Conservation (phyloP, 2,888 invertebrate genomes). For the Eurytoma californica region DNA sequence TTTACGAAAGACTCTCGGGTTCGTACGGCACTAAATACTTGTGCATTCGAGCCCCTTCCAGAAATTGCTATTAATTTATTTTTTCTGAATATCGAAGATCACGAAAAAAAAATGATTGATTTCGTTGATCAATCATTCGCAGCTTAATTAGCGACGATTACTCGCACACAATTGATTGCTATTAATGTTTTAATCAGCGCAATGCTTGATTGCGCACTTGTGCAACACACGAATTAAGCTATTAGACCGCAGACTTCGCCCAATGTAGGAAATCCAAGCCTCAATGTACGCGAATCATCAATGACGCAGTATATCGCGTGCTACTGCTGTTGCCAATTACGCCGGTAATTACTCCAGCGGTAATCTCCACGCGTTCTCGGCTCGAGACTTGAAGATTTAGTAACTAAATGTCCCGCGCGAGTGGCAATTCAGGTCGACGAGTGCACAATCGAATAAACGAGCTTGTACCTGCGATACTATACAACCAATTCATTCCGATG, state of each 20-base stretch:
- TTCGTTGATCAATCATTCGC: no score
- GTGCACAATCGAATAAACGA: slow-evolving; percentile 8
- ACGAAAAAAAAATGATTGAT: no score
- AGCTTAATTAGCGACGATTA: no score
- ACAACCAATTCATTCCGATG: no score
- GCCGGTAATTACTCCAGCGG: slow-evolving; percentile 13
- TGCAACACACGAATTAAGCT: background rate
- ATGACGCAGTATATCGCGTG: slow-evolving; percentile 4
- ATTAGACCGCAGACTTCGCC: background rate
- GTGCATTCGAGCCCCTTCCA: no score
- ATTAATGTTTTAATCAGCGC: no score
- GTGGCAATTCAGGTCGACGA: background rate
- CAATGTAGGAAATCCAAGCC: slow-evolving; percentile 9
- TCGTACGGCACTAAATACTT: no score
- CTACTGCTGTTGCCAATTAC: slow-evolving; percentile 12
- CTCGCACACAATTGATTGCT: no score
- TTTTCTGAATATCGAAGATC: no score
- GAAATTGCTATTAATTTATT: no score
- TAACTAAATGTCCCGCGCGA: background rate
- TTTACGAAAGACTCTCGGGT: no score
- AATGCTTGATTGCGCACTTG: background rate
- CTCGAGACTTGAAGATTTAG: slow-evolving; percentile 33
- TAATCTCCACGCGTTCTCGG: slow-evolving; percentile 27
- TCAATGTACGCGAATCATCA: background rate
- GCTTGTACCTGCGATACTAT: background rate